These are phyloP conservation scores for Emydocephalus ijimae DNA, from an alignment of 2,113 vertebrate species.

Conservation along the genomic window DNA sequence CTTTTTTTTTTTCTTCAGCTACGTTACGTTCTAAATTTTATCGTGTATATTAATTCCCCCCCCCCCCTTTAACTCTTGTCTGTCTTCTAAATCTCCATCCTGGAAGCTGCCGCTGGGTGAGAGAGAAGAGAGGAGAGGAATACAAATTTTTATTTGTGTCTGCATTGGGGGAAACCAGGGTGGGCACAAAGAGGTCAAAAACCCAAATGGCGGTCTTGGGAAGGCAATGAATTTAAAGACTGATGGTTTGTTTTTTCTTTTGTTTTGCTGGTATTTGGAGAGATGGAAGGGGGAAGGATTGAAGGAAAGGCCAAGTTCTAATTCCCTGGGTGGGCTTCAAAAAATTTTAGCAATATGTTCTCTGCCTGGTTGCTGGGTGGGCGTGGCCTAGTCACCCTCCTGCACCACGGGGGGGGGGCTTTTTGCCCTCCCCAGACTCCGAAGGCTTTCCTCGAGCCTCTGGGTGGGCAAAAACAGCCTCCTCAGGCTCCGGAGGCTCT, in stretches of 20 bases:
- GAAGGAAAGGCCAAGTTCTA: neutral
- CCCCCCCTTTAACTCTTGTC: constrained; percentile 21
- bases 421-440: too few species aligned
- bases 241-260: neutral
- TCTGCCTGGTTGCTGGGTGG: too few species aligned
- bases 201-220: neutral
- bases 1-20: too few species aligned
- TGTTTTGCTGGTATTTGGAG: neutral
- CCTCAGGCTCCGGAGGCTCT: too few species aligned
- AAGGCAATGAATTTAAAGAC: neutral
- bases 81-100: constrained; percentile 35
- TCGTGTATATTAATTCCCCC: too few species aligned
- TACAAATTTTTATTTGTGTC: constrained; percentile 35
- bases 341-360: too few species aligned
- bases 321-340: neutral
- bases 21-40: too few species aligned
- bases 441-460: too few species aligned
- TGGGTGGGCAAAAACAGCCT: too few species aligned
- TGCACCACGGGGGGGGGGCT: too few species aligned
- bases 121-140: neutral
- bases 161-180: neutral
- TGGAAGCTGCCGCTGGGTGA: neutral
- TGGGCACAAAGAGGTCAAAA: neutral
- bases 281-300: neutral
- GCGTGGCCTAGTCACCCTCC: too few species aligned